A percentile compares a stretch with the other conserved stretches of the same genome.
phyloP scores from a whole-genome alignment of 2,888 invertebrate species.

The Agonopterix heracliana region DNA sequence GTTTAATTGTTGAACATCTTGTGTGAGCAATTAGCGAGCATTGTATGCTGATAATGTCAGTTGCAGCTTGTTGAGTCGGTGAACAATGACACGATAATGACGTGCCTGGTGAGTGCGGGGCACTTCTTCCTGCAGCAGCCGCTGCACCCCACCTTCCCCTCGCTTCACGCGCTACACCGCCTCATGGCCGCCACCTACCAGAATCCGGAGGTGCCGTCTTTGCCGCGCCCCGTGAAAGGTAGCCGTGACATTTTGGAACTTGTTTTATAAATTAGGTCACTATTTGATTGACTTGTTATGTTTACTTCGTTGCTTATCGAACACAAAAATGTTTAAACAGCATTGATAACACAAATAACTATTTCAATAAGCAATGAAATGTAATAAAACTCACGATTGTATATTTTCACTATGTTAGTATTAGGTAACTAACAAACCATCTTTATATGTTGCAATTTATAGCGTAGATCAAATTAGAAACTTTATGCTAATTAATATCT shows the following conservation, averaged over 20 bases:
- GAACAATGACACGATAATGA: slow-evolving; percentile 94
- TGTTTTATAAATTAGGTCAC: slow-evolving; percentile 7
- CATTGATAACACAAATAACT: background rate
- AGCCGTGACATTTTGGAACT: slow-evolving; percentile 22
- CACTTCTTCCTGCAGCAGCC: slow-evolving; percentile 97
- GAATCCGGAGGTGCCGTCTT: slow-evolving; percentile 83
- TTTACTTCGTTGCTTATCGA: background rate
- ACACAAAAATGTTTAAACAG: background rate
- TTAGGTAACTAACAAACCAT: no score
- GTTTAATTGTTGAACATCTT: no score
- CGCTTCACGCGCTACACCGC: slow-evolving; percentile 85
- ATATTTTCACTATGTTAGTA: no score
- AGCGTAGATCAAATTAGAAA: no score
- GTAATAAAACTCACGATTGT: no score
- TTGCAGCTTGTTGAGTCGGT: slow-evolving; percentile 93
- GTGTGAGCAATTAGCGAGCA: slow-evolving; percentile 17
- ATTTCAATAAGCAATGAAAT: no score
- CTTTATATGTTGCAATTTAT: no score
- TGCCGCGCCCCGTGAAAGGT: slow-evolving; percentile 89
- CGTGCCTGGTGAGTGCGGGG: slow-evolving; percentile 89
- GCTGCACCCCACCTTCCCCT: slow-evolving; percentile 94
- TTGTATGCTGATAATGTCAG: slow-evolving; percentile 33
- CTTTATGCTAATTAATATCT: no score
- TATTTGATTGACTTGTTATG: background rate
- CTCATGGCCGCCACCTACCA: slow-evolving; percentile 90